Percentiles rank a stretch among this genome's conserved stretches.
Conservation (phyloP, 2,113 vertebrate species). For the Arizona elegans region DNA sequence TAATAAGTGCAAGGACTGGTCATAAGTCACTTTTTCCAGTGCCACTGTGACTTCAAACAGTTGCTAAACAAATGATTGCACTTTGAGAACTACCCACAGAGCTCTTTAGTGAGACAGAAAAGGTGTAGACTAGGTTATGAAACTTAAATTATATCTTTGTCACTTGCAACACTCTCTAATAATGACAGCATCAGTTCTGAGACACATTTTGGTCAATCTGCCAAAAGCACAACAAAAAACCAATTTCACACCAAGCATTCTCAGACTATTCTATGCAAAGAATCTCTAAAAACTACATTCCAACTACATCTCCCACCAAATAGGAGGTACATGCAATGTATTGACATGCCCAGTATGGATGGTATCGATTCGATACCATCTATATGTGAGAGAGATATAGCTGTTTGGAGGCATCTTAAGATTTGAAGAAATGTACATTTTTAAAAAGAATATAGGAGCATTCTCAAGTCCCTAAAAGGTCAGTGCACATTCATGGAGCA, state of each 20-base stretch:
- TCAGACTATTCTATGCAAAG: not conserved
- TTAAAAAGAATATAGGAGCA: not conserved
- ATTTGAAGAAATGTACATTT: not conserved
- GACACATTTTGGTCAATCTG: not conserved
- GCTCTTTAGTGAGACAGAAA: not conserved
- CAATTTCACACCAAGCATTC: not conserved
- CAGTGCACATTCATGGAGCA: not conserved
- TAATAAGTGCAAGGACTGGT: not conserved
- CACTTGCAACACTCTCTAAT: not conserved
- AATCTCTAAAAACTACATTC: not conserved
- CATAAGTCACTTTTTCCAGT: not conserved
- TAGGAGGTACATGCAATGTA: not conserved
- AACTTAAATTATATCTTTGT: not conserved
- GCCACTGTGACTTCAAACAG: not conserved
- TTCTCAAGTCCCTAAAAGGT: not conserved
- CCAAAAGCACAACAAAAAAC: not conserved
- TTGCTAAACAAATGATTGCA: not conserved
- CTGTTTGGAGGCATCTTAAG: not conserved
- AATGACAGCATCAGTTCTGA: not conserved
- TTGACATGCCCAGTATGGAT: not conserved
- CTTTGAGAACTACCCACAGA: not conserved
- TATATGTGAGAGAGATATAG: not conserved
- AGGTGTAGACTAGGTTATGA: not conserved
- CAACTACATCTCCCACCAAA: not conserved
- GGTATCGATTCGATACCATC: not conserved